These are phyloP conservation scores for Dasypogon diadema DNA, from an alignment of 2,888 invertebrate species.

Conservation along the genomic window DNA sequence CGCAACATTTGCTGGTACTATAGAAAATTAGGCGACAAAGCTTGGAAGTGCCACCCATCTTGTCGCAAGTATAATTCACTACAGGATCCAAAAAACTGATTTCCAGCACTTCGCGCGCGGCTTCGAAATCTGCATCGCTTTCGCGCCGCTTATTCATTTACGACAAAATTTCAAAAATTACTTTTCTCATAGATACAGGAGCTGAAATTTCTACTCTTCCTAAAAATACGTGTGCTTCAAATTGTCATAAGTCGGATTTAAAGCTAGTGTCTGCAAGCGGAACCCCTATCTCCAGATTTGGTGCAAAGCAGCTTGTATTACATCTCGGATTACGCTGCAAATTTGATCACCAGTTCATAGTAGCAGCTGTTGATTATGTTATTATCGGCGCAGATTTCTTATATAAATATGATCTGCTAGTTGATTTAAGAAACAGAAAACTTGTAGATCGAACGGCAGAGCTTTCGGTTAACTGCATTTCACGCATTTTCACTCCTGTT, in stretches of 20 bases:
- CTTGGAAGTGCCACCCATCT: neutral
- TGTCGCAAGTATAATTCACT: neutral
- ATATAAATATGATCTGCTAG: conserved; percentile 8
- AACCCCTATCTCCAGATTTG: neutral
- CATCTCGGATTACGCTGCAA: neutral
- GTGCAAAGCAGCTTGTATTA: neutral
- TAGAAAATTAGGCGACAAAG: neutral
- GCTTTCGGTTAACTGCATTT: neutral
- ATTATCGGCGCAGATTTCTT: conserved; percentile 27
- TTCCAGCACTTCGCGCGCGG: neutral
- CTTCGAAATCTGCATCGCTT: neutral
- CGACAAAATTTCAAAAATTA: neutral
- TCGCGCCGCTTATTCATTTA: conserved; percentile 14
- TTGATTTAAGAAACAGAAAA: neutral
- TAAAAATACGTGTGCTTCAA: neutral
- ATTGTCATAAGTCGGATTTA: neutral
- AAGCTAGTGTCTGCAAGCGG: neutral
- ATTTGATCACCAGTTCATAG: neutral
- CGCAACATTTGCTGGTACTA: conserved; percentile 3
- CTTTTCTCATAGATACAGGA: neutral
- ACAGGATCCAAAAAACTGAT: neutral
- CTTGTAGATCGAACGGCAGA: neutral
- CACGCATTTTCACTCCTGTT: neutral
- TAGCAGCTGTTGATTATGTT: neutral
- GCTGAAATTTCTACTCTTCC: conserved; percentile 1